Base-by-base conservation (phyloP, 2,797 vertebrate species). In the Harpagifer antarcticus region DNA sequence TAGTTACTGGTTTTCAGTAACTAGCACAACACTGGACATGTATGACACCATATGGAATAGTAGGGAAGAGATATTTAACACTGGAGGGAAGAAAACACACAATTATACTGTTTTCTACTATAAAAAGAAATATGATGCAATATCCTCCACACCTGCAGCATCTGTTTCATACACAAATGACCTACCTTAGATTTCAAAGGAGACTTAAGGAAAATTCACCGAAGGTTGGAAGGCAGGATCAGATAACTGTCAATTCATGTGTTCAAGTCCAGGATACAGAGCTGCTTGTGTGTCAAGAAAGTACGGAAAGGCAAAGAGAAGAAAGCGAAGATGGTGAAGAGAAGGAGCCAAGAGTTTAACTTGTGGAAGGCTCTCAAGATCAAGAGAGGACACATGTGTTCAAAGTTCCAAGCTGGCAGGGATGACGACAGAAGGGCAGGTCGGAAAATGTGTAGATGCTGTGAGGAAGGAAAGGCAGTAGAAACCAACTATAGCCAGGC, bases 161-260 rank as follows among this genome's bases (percentile, higher is more conserved):
- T 53, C 8, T 0, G n/a, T 63, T 73, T 74, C 65, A 65, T 7
- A 23, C 9, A 45, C 11, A 58, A 1, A 3, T 60, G 6, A 83
- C 93, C 88, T 93, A 93, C 92, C 93, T 93, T 91, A 31, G 57
- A 73, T 80, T 86, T 78, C 65, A 70, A 66, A 76, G 81, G 13
- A 55, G 70, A n/a, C 14, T 56, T 72, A 76, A 83, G 76, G 20
- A 84, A 70, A 66, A 68, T 54, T 56, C 49, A 50, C 3, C 4
- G 37, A 75, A 74, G 50, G 43, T 44, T 33, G 73, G 2, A 12
- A 37, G 33, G 33, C 33, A 37, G 8, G 12, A 73, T 72, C 45
- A 52, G 49, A 78, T n/a, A 70, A 15, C 40, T 33, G 5, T 57
- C 33, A 48, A 67, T 58, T 73, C 5, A 42, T 31, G 47, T 59